These are phyloP conservation scores for Porphyrio hochstetteri DNA, from an alignment of 2,113 vertebrate species.

Conservation along the genomic window DNA sequence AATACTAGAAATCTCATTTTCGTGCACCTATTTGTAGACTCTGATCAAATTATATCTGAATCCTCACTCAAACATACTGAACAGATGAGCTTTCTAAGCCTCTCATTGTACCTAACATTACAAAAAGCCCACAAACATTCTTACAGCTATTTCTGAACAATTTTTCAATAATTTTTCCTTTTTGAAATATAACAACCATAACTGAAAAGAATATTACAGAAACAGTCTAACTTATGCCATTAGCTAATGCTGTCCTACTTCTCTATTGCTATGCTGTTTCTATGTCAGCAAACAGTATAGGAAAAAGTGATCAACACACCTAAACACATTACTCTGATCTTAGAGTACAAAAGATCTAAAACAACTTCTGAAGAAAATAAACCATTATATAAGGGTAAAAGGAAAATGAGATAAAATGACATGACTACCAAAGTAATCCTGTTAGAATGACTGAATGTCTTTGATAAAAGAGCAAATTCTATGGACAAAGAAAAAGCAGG, in stretches of 20 bases:
- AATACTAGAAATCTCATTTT: constrained; percentile 15
- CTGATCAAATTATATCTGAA: constrained; percentile 22
- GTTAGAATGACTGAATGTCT: neutral
- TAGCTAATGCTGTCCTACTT: neutral
- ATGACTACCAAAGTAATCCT: neutral
- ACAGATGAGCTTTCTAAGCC: neutral
- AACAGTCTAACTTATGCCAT: neutral
- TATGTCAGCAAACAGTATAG: neutral
- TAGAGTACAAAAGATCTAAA: neutral
- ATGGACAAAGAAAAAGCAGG: neutral
- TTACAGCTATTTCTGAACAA: neutral
- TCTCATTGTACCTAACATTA: neutral
- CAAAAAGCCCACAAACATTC: neutral
- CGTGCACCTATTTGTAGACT: neutral
- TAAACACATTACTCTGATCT: neutral
- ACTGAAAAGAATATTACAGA: neutral
- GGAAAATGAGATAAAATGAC: neutral
- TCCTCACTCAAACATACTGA: neutral
- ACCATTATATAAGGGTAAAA: neutral
- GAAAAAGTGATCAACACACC: neutral
- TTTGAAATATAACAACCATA: neutral
- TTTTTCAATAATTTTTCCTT: neutral
- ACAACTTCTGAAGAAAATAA: neutral
- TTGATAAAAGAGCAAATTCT: neutral
- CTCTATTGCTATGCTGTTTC: neutral